Evolutionary conservation across 2,113 vertebrate genomes (phyloP).

Genomic region (Pachyramphus minor): DNA sequence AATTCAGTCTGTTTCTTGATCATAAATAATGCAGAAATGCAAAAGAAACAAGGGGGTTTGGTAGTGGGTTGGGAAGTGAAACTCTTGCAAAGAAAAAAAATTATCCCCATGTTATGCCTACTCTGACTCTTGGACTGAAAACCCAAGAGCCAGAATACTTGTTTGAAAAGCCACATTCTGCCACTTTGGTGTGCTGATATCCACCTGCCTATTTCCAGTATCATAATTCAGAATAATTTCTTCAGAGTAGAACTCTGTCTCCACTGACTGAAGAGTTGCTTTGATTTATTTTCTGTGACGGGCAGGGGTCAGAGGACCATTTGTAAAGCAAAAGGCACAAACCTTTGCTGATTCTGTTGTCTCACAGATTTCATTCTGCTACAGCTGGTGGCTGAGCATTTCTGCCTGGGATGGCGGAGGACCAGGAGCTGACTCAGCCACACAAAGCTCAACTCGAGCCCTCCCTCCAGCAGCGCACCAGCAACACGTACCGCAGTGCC

Average conservation of each 20-base stretch:
- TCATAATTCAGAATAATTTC: neutral
- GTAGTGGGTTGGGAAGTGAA: neutral
- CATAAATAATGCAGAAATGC: neutral
- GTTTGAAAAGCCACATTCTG: neutral
- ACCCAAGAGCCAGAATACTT: neutral
- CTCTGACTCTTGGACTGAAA: neutral
- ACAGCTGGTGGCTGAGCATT: constrained; percentile 31
- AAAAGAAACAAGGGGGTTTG: neutral
- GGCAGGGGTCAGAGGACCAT: neutral
- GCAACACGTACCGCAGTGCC: constrained; percentile 82
- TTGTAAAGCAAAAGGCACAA: neutral
- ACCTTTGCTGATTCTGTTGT: constrained; percentile 10
- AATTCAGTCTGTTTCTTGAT: neutral
- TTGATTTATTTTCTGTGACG: neutral
- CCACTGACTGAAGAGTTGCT: neutral
- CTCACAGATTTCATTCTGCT: constrained; percentile 48
- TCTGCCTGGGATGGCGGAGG: constrained; percentile 80
- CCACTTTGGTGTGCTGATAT: neutral
- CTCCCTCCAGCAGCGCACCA: constrained; percentile 64
- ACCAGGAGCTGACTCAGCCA: constrained; percentile 68
- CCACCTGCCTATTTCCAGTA: neutral
- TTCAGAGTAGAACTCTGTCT: neutral
- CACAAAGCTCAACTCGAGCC: constrained; percentile 54
- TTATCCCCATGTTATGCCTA: neutral
- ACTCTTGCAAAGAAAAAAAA: neutral